Percentiles rank a stretch among this genome's conserved stretches.
Conservation (phyloP, 2,113 vertebrate genomes). For the Pelecanoides urinatrix region DNA sequence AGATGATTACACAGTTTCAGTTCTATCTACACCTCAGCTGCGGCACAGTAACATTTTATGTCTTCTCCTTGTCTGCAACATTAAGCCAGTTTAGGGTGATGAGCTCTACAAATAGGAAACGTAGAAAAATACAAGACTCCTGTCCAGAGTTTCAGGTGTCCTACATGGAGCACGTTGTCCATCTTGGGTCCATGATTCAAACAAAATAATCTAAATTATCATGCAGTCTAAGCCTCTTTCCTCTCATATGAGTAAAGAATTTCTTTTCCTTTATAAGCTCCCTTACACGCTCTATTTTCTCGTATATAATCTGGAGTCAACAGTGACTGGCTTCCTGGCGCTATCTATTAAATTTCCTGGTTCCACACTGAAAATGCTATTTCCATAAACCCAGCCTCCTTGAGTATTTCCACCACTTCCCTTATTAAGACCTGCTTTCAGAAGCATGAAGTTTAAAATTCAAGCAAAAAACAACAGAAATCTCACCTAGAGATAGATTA, state of each 20-base stretch:
- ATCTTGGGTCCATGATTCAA: not conserved
- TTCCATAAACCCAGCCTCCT: not conserved
- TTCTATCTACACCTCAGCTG: not conserved
- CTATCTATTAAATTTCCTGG: not conserved
- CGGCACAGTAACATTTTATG: not conserved
- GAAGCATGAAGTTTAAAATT: not conserved
- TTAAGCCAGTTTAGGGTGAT: not conserved
- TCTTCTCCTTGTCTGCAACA: not conserved
- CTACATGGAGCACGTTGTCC: not conserved
- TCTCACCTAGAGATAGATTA: not conserved
- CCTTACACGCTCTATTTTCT: not conserved
- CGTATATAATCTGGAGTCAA: not conserved
- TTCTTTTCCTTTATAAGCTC: not conserved
- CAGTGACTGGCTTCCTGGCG: not conserved
- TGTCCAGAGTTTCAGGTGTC: not conserved
- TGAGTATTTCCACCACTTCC: not conserved
- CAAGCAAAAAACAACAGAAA: not conserved
- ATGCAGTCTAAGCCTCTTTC: not conserved
- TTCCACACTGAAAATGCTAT: not conserved
- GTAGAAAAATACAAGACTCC: not conserved
- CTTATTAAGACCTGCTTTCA: not conserved
- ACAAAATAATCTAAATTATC: not conserved
- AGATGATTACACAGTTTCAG: not conserved
- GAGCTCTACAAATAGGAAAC: not conserved
- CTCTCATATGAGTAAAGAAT: not conserved